A percentile compares a stretch with the other conserved stretches of the same genome.
These are phyloP conservation scores for Eulemur rufifrons DNA, from an alignment of 2,113 vertebrate genomes.

Conservation along the genomic window DNA sequence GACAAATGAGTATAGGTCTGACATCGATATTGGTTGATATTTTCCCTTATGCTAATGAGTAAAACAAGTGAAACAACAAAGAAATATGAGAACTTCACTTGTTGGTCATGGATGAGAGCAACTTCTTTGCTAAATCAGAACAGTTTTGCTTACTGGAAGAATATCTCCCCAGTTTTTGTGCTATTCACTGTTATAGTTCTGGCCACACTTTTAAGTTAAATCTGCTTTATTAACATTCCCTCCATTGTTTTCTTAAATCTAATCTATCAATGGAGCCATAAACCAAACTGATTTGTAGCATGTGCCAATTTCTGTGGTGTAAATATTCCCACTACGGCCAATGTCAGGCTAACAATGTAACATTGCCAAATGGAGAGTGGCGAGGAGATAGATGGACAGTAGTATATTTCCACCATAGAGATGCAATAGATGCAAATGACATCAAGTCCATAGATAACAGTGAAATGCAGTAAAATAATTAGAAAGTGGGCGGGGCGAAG, in stretches of 20 bases:
- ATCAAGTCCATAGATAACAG: rapidly evolving
- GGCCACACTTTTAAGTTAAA: background rate
- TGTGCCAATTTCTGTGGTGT: background rate
- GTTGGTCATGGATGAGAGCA: background rate
- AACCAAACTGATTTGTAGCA: background rate
- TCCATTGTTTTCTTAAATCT: background rate
- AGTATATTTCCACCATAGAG: background rate
- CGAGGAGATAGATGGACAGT: rapidly evolving
- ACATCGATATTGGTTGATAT: background rate
- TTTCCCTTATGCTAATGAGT: background rate
- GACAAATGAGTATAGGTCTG: background rate
- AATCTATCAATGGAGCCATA: background rate
- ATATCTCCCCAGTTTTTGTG: background rate
- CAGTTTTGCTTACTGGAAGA: background rate
- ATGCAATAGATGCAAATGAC: no score
- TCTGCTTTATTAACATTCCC: background rate
- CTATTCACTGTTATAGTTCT: background rate
- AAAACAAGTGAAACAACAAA: background rate
- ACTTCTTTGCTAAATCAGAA: background rate
- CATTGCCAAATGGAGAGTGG: background rate
- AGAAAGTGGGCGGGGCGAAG: background rate
- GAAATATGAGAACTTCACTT: background rate
- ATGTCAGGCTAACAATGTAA: background rate
- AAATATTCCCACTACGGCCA: background rate
- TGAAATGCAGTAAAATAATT: background rate